Conservation (phyloP, 2,113 vertebrate species). For the Alethe diademata region DNA sequence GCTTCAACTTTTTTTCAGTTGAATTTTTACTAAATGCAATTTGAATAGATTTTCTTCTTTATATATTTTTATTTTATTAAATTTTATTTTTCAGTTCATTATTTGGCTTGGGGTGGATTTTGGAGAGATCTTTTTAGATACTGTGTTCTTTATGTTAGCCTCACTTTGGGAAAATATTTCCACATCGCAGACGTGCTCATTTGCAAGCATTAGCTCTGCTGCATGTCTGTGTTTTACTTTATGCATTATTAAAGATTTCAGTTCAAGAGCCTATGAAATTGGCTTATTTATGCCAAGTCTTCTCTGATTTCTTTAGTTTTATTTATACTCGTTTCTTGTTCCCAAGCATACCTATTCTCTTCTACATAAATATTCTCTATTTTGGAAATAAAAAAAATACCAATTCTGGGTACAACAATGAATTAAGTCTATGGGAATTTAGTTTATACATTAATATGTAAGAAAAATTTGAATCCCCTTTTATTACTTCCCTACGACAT, state of each 20-base stretch:
- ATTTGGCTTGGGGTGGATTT: background rate
- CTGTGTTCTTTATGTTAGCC: background rate
- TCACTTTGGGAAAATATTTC: background rate
- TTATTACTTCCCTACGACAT: background rate
- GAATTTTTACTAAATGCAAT: background rate
- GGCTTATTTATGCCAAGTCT: constrained; percentile 28
- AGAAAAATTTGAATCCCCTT: background rate
- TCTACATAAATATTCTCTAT: background rate
- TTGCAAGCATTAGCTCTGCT: constrained; percentile 44
- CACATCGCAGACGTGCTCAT: background rate
- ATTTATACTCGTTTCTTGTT: background rate
- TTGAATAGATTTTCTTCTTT: background rate
- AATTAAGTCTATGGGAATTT: background rate
- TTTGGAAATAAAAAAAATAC: background rate
- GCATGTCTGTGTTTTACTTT: constrained; percentile 11
- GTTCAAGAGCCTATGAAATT: constrained; percentile 45
- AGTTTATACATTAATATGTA: background rate
- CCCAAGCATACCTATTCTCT: background rate
- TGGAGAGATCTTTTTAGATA: background rate
- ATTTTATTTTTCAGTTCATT: background rate
- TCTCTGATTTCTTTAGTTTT: constrained; percentile 33
- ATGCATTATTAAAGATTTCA: constrained; percentile 57
- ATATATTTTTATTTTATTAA: background rate
- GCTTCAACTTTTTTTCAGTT: background rate
- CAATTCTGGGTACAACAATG: background rate